Percentiles rank a stretch among this genome's conserved stretches.
phyloP scores from a whole-genome alignment of 2,888 invertebrate species.

The Temnothorax rugatulus region DNA sequence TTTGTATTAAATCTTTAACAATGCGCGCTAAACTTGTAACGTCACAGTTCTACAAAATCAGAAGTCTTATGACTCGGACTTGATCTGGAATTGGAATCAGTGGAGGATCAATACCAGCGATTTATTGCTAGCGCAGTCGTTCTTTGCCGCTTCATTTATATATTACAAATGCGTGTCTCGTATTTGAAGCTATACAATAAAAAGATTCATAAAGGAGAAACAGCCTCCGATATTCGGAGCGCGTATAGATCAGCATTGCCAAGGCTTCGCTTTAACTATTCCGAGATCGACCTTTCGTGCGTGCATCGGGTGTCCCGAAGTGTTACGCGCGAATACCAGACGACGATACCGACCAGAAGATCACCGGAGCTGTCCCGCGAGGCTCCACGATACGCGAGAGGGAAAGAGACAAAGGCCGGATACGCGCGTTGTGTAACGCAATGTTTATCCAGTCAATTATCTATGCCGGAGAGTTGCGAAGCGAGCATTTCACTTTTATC shows the following conservation, averaged over 20 bases:
- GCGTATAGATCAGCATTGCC: slow-evolving; percentile 71
- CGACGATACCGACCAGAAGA: slow-evolving; percentile 6
- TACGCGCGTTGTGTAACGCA: slow-evolving; percentile 77
- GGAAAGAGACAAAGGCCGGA: slow-evolving; percentile 81
- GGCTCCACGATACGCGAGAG: background rate
- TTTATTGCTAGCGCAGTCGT: background rate
- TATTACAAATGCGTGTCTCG: background rate
- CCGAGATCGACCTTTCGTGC: slow-evolving; percentile 74
- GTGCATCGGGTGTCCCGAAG: slow-evolving; percentile 40
- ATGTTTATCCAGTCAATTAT: slow-evolving; percentile 82
- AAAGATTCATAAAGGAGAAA: slow-evolving; percentile 60
- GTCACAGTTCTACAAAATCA: background rate
- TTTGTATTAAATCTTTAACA: background rate
- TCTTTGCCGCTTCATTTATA: background rate
- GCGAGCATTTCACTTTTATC: slow-evolving; percentile 82
- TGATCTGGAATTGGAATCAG: background rate
- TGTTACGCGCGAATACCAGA: slow-evolving; percentile 4
- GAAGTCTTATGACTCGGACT: background rate
- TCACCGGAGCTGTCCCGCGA: slow-evolving; percentile 44
- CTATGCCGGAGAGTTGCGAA: slow-evolving; percentile 75
- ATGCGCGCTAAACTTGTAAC: background rate
- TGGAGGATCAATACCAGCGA: background rate
- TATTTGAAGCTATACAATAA: slow-evolving; percentile 9
- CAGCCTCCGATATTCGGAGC: slow-evolving; percentile 65
- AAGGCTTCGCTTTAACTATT: slow-evolving; percentile 74